phyloP scores from a whole-genome alignment of 2,113 vertebrate genomes.

The Pyrgilauda ruficollis region DNA sequence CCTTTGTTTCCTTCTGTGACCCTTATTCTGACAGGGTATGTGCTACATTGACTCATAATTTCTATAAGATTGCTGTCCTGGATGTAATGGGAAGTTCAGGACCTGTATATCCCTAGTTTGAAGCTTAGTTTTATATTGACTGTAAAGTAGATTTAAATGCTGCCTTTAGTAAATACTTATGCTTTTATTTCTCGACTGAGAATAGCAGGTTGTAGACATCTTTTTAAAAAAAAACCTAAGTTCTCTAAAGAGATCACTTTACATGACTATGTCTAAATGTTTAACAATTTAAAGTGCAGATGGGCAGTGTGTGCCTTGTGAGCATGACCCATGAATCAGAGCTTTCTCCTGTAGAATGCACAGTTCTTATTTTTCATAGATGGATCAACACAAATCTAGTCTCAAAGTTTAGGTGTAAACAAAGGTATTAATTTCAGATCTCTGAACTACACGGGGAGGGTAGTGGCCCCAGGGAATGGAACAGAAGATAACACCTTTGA shows the following conservation, averaged over 20 bases:
- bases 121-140: not conserved
- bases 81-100: not conserved
- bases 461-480: not conserved
- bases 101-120: not conserved
- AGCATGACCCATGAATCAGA: not conserved
- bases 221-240: not conserved
- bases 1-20: not conserved
- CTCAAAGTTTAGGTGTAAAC: not conserved
- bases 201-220: not conserved
- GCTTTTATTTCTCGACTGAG: not conserved
- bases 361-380: not conserved
- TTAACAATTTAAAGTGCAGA: not conserved
- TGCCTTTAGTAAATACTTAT: not conserved
- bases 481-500: not conserved
- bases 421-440: not conserved
- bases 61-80: not conserved
- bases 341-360: not conserved
- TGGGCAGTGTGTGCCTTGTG: not conserved
- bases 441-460: not conserved
- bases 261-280: not conserved
- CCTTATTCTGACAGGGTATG: fast-evolving
- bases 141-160: not conserved
- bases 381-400: not conserved
- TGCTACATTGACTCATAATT: not conserved
- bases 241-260: not conserved